A percentile compares a stretch with the other conserved stretches of the same genome.
Conservation (phyloP, 23 tunicate genomes). For the Ascidia mentula region DNA sequence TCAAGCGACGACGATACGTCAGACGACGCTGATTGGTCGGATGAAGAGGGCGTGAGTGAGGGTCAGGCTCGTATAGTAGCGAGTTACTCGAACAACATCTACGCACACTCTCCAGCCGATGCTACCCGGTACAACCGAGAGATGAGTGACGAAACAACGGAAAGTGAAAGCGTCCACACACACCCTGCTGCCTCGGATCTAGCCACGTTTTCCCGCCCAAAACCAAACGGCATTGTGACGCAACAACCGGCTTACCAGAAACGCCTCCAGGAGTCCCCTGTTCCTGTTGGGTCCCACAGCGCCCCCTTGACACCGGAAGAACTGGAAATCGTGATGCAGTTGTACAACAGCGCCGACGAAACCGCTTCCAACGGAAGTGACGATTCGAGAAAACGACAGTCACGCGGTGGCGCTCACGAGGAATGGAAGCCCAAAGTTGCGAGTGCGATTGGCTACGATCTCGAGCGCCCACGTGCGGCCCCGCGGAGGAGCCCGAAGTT, state of each 20-base stretch:
- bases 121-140: constrained; percentile 22
- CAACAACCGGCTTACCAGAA: background rate
- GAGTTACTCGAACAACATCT: constrained; percentile 68
- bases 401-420: background rate
- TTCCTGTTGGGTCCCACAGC: constrained; percentile 54
- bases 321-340: constrained; percentile 56
- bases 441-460: constrained; percentile 65
- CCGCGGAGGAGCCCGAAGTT: constrained; percentile 6
- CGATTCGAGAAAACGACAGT: background rate
- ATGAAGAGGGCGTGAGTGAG: background rate
- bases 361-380: constrained; percentile 10
- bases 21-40: background rate
- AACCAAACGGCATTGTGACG: background rate
- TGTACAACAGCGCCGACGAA: constrained; percentile 48
- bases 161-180: constrained; percentile 43
- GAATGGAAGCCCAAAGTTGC: constrained; percentile 52
- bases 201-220: background rate
- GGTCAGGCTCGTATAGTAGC: constrained; percentile 62
- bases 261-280: constrained; percentile 43
- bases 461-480: constrained; percentile 4
- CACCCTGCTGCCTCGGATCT: background rate
- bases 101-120: constrained; percentile 42
- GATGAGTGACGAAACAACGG: constrained; percentile 70
- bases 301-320: constrained; percentile 69
- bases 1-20: background rate